Percentiles rank a stretch among this genome's conserved stretches.
Evolutionary conservation across 2,797 vertebrate genomes (phyloP).

Genomic region (Sitta carolinensis): DNA sequence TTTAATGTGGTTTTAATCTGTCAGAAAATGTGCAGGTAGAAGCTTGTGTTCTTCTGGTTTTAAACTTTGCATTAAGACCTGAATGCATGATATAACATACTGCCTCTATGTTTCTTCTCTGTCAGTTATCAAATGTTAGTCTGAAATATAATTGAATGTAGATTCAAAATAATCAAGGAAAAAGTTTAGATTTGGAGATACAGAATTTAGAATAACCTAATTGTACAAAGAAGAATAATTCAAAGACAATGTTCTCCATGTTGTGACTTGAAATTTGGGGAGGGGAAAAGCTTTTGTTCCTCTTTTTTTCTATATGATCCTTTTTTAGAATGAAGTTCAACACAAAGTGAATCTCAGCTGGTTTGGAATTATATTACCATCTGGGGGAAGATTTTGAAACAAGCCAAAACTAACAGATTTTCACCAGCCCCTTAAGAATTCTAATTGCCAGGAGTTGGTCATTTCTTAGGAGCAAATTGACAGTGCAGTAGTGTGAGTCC

Average conservation of each 20-base stretch:
- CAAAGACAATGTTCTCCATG: not conserved
- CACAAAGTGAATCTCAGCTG: constrained; percentile 38
- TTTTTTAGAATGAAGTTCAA: constrained; percentile 30
- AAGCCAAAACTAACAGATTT: constrained; percentile 60
- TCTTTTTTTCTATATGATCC: not conserved
- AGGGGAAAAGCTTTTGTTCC: not conserved
- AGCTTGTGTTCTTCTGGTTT: not conserved
- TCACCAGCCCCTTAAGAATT: constrained; percentile 29
- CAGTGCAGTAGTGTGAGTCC: not conserved
- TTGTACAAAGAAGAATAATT: not conserved
- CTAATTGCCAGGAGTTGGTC: not conserved
- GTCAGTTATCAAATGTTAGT: not conserved
- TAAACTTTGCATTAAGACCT: not conserved
- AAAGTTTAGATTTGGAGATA: not conserved
- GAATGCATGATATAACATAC: not conserved
- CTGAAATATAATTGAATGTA: not conserved
- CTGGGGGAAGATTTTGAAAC: constrained; percentile 22
- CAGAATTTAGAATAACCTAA: not conserved
- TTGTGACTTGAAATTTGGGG: constrained; percentile 9
- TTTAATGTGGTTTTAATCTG: not conserved
- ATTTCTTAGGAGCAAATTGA: constrained; percentile 29
- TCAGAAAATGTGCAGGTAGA: not conserved
- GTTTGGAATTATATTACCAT: constrained; percentile 48
- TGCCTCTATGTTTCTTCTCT: not conserved
- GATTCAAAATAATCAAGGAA: not conserved